Evolutionary conservation across 2,113 vertebrate genomes (phyloP), one percentile per base, ranked within the genome.

Genomic region (Salvelinus alpinus): DNA sequence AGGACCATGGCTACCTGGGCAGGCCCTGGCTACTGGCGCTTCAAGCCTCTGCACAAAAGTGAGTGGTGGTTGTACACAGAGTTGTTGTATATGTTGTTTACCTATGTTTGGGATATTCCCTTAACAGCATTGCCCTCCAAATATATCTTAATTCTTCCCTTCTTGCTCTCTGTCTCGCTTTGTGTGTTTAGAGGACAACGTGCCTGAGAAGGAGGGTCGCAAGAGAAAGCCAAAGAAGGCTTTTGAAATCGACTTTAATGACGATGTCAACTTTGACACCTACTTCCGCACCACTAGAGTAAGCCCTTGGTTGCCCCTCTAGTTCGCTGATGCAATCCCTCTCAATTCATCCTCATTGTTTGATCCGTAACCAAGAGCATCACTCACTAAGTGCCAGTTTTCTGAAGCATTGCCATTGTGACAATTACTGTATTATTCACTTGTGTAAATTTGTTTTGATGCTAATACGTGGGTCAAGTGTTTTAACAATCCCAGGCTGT

Each of bases 1-100:
- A 93, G 92, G 14, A 95, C 92, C 1, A 96, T 99, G 92, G 94
- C 95, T 0, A 93, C 96, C 62, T 99, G 98, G 97, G 97, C 96
- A 0, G 98, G 98, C 48, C 98, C 98, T 0, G 95, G 96, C 12
- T 97, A 98, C 92, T 99, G 98, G 98, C 94, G 94, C 34, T 98
- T 99, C 90, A 95, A 92, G 78, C 95, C 96, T 2, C 94, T 82
- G 1, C 94, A 91, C 80, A 96, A 93, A 74, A 25, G 98, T 99
- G 89, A 47, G 95, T 92, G 20, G 22, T 18, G 0, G 38, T 54
- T 4, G 34, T 44, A 47, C n/a, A 44, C 54, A 57, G 72, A 54
- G 54, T 27, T 22, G 59, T 60, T 60, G 59, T 20, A 7, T 9
- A 22, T 22, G 59, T 24, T 62, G 59, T n/a, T 22, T 62, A 22